Evolutionary conservation across 1,140 invertebrate species (phyloP), one percentile per base, ranked within the genome.

Genomic region (Anoplophora glabripennis): DNA sequence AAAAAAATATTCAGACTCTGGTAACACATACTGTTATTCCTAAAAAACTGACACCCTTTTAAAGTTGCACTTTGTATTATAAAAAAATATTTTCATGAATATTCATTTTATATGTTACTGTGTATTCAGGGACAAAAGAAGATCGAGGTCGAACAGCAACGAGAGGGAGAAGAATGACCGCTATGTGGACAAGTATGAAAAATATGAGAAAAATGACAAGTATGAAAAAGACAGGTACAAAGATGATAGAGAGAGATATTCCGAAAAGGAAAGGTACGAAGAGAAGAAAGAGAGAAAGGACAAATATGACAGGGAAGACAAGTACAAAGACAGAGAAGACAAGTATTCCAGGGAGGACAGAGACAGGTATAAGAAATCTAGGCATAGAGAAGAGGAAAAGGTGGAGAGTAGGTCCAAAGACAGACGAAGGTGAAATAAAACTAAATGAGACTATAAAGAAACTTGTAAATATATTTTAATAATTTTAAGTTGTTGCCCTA

Each of bases 351-450:
- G 59, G 28, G 47, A 66, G 8, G 70, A 71, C 15, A 69, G 69
- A 41, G 70, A 71, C 14, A 67, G 67, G 45, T 64, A 67, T 34
- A 69, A 65, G 21, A 69, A 69, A 40, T 69, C 72, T 8, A 75
- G 74, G 57, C 68, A 75, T 42, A 58, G 70, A 38, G 72, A 75
- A 9, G 70, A 72, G 14, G 69, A 72, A 21, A 69, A 66, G 34
- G 64, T 65, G 11, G 54, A 71, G 28, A 67, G 71, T 33, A 74
- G 79, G 65, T 78, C 78, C 11, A 77, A 79, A 33, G 79, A 81
- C 21, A 73, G 76, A 48, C 53, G 71, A 52, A 72, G 71, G 63
- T 70, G 64, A 61, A 72, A 64, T 37, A 52, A n/a, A 1, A 40
- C 15, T 5, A 28, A 28, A 3, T 28, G 21, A 28, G 21, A 28